A percentile compares a stretch with the other conserved stretches of the same genome.
These are phyloP conservation scores for Gouania willdenowi DNA, from an alignment of 2,797 vertebrate genomes.

Conservation along the genomic window DNA sequence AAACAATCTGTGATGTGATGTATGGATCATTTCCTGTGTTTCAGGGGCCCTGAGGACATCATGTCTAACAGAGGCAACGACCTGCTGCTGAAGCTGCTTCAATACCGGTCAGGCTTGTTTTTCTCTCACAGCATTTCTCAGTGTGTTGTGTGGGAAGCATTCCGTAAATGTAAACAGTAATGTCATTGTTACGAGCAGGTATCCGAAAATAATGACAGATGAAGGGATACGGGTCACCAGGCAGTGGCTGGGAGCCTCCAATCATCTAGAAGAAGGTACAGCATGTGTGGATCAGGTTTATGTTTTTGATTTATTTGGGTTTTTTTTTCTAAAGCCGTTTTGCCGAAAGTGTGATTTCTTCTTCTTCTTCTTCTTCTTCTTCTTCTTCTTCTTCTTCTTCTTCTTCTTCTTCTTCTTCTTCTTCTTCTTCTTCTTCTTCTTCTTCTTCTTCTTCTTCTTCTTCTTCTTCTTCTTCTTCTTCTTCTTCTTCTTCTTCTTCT, in stretches of 20 bases:
- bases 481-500: too few species aligned
- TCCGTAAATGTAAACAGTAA: background rate
- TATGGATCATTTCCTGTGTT: too few species aligned
- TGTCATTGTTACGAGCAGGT: constrained; percentile 62
- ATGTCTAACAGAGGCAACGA: constrained; percentile 91
- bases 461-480: too few species aligned
- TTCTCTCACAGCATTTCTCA: background rate
- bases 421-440: too few species aligned
- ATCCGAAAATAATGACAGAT: constrained; percentile 87
- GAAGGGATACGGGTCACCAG: constrained; percentile 79
- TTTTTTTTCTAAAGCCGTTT: too few species aligned
- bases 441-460: too few species aligned
- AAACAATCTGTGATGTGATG: too few species aligned
- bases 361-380: too few species aligned
- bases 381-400: too few species aligned
- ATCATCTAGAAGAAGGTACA: constrained; percentile 80
- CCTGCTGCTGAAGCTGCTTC: constrained; percentile 83
- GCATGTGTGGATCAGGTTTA: background rate
- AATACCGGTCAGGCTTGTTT: constrained; percentile 77
- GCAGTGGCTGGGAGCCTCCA: constrained; percentile 81
- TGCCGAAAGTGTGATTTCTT: too few species aligned
- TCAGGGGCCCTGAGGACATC: constrained; percentile 85
- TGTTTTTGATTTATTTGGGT: background rate
- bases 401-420: too few species aligned
- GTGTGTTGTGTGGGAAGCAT: background rate